Base-by-base conservation (phyloP, 2,797 vertebrate species). In the Pagetopsis macropterus region DNA sequence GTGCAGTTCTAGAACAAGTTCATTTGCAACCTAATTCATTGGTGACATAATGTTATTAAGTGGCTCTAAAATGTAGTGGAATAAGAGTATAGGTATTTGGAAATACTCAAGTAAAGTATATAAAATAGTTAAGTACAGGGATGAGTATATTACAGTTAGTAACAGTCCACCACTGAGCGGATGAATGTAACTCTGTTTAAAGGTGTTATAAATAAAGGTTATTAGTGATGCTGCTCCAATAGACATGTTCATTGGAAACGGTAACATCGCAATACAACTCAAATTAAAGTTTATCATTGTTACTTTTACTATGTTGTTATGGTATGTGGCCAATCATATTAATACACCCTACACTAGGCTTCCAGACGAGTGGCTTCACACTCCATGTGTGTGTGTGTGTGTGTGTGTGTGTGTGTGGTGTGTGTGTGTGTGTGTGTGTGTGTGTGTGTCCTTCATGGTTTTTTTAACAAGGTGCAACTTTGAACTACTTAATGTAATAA, bases 391-490 rank as follows among this genome's bases (percentile, higher is more conserved):
- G 7, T 15, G 17, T 19, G 12, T 37, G 19, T 66, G 37, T 55
- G 46, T 61, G 37, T 55, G 46, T 61, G 48, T 37, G 57, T 19
- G 12, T 37, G 19, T 66, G 37, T 55, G 52, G 64, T 52, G 7
- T 15, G 17, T 19, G 12, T 37, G 19, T 66, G 37, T 55, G 46
- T 61, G 37, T 55, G 46, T 61, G 48, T 37, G 57, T 19, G 12
- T 37, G 19, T 66, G 37, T 55, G 52, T 0, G n/a, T 64, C 49
- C 55, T 76, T 81, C 73, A 63, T 23, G 3, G 43, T 10, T 3
- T 15, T 59, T 87, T 87, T 87, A 88, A 89, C 76, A 75, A 83
- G 82, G 65, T 75, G 70, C 63, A 75, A 73, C 75, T 85, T 79
- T 84, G 44, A 87, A 75, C 76, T 83, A 54, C 10, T 63, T 55